Evolutionary conservation across 2,113 vertebrate species (phyloP).

Genomic region (Geothlypis trichas): DNA sequence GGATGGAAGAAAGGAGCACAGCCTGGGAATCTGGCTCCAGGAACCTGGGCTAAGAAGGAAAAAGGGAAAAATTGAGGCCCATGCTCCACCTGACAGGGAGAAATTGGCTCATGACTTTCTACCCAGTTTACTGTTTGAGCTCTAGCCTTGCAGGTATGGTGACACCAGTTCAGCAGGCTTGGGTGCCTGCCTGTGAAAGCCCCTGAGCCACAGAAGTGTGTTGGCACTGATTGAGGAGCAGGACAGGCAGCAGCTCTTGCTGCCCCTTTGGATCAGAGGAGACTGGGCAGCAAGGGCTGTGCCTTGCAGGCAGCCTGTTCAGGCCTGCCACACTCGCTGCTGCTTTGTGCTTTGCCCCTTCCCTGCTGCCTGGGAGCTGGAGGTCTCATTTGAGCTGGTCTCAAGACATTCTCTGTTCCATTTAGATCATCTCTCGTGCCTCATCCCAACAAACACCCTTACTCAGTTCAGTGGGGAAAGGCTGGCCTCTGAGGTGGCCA

Average conservation of each 20-base stretch:
- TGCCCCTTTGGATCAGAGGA: neutral
- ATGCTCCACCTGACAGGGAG: neutral
- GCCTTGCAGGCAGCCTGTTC: neutral
- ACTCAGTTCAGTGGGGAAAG: neutral
- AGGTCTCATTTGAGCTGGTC: neutral
- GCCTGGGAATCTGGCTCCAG: neutral
- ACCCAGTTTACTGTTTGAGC: rapidly evolving
- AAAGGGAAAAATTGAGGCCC: neutral
- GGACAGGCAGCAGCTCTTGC: neutral
- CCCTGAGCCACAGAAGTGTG: rapidly evolving
- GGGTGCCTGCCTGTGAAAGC: neutral
- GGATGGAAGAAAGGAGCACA: neutral
- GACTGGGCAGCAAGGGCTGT: neutral
- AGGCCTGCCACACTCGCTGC: rapidly evolving
- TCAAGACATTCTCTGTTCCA: neutral
- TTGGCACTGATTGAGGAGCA: neutral
- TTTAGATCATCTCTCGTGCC: neutral
- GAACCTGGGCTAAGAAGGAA: neutral
- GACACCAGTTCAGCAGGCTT: rapidly evolving
- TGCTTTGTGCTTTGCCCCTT: neutral
- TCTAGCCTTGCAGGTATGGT: rapidly evolving
- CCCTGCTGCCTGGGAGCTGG: neutral
- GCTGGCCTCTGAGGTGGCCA: neutral
- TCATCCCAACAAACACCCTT: neutral
- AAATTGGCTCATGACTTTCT: neutral